Percentiles rank a stretch among this genome's conserved stretches.
These are phyloP conservation scores for Bellardia pandia DNA, from an alignment of 2,888 invertebrate genomes.

Conservation along the genomic window DNA sequence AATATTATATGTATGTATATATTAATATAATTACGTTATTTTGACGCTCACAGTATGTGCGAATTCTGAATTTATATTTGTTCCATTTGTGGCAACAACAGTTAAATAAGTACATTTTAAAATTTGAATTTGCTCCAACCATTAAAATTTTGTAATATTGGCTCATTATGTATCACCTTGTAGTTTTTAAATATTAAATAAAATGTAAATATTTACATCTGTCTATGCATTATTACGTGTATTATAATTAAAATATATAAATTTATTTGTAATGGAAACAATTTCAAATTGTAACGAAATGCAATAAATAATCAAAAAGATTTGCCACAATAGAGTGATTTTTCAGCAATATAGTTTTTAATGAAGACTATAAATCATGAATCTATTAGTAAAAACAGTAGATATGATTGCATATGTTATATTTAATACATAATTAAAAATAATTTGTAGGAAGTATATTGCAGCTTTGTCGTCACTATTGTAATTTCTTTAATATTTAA, in stretches of 20 bases:
- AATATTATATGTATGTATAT: too few relatives aligned
- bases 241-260: background rate
- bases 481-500: background rate
- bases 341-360: background rate
- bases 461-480: background rate
- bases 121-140: background rate
- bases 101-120: too few relatives aligned
- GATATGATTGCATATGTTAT: too few relatives aligned
- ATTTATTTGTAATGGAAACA: background rate
- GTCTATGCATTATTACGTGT: background rate
- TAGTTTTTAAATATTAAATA: background rate
- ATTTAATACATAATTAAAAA: too few relatives aligned
- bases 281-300: constrained; percentile 7
- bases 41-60: too few relatives aligned
- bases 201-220: constrained; percentile 8
- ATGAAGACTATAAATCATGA: background rate
- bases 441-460: background rate
- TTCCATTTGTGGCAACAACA: too few relatives aligned
- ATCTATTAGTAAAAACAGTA: too few relatives aligned
- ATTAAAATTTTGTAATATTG: background rate
- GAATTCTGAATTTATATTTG: too few relatives aligned
- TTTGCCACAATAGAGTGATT: background rate
- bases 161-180: background rate
- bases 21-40: too few relatives aligned
- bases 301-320: constrained; percentile 1